Percentiles rank a stretch among this genome's conserved stretches.
Evolutionary conservation across 2,888 invertebrate genomes (phyloP).

Genomic region (Acronicta alni): DNA sequence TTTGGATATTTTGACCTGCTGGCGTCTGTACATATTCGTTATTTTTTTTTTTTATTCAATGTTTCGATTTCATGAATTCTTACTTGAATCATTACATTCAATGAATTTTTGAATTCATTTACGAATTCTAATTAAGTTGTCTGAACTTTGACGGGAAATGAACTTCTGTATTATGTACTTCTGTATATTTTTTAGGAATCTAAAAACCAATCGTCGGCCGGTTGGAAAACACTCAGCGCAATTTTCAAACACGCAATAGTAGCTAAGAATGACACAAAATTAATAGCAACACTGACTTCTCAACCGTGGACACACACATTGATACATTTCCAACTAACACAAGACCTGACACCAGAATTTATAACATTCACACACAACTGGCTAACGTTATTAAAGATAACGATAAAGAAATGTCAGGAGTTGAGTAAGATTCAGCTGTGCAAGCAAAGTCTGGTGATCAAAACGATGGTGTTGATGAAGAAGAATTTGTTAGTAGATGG

Average conservation of each 20-base stretch:
- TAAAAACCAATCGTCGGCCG: slow-evolving; percentile 73
- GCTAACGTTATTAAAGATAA: slow-evolving; percentile 77
- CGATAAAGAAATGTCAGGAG: slow-evolving; percentile 69
- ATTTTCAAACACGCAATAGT: slow-evolving; percentile 81
- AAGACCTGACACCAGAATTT: slow-evolving; percentile 75
- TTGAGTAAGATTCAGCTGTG: slow-evolving; percentile 65
- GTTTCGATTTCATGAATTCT: too few species aligned
- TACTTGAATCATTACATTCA: too few species aligned
- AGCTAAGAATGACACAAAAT: slow-evolving; percentile 73
- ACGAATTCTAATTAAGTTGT: too few species aligned
- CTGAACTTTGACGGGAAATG: too few species aligned
- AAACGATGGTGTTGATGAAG: slow-evolving; percentile 72
- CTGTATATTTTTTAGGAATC: slow-evolving; percentile 67
- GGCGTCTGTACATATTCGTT: too few species aligned
- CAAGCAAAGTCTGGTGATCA: slow-evolving; percentile 74
- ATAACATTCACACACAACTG: slow-evolving; percentile 76
- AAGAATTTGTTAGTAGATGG: slow-evolving; percentile 66
- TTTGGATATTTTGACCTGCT: too few species aligned
- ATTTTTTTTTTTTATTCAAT: too few species aligned
- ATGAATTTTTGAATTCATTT: too few species aligned
- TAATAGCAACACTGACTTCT: slow-evolving; percentile 76
- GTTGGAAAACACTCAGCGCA: slow-evolving; percentile 80
- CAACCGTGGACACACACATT: slow-evolving; percentile 83
- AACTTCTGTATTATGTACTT: too few species aligned
- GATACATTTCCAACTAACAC: slow-evolving; percentile 81